A percentile compares a stretch with the other conserved stretches of the same genome.
Conservation (phyloP, 1,140 invertebrate species). For the Drosophila insularis region DNA sequence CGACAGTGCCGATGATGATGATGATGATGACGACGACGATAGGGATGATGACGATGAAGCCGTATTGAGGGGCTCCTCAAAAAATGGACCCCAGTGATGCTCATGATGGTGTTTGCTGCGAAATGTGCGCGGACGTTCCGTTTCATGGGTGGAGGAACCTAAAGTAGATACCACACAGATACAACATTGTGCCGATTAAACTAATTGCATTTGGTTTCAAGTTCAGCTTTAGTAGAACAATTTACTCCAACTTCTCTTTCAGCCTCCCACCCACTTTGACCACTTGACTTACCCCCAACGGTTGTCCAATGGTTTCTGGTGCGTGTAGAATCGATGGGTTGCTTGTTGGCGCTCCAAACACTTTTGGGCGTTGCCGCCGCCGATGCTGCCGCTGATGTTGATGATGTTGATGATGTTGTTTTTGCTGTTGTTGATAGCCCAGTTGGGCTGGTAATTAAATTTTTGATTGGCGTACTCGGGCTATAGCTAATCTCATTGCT, state of each 20-base stretch:
- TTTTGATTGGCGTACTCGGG: slow-evolving; percentile 41
- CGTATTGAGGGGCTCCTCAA: slow-evolving; percentile 85
- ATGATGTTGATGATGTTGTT: neutral
- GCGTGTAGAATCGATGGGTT: slow-evolving; percentile 54
- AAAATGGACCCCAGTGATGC: slow-evolving; percentile 89
- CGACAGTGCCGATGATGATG: slow-evolving; percentile 14
- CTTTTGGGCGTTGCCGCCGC: slow-evolving; percentile 43
- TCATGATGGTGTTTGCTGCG: slow-evolving; percentile 84
- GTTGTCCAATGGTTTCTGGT: slow-evolving; percentile 59
- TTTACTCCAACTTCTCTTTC: too few relatives aligned
- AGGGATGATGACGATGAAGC: slow-evolving; percentile 34
- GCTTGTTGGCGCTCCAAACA: slow-evolving; percentile 50
- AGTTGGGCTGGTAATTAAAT: slow-evolving; percentile 22
- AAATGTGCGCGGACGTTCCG: slow-evolving; percentile 84
- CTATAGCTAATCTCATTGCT: slow-evolving; percentile 41
- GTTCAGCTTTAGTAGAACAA: neutral
- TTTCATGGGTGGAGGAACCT: slow-evolving; percentile 79
- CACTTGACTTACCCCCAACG: slow-evolving; percentile 27
- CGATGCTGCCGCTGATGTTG: neutral
- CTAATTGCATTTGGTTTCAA: slow-evolving; percentile 1
- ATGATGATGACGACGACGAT: slow-evolving; percentile 14
- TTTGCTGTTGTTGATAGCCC: slow-evolving; percentile 19
- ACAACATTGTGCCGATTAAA: slow-evolving; percentile 8
- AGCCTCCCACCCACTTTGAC: too few relatives aligned
- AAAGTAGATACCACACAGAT: neutral